Conservation (phyloP, 2,888 invertebrate species). For the Tipula lateralis region DNA sequence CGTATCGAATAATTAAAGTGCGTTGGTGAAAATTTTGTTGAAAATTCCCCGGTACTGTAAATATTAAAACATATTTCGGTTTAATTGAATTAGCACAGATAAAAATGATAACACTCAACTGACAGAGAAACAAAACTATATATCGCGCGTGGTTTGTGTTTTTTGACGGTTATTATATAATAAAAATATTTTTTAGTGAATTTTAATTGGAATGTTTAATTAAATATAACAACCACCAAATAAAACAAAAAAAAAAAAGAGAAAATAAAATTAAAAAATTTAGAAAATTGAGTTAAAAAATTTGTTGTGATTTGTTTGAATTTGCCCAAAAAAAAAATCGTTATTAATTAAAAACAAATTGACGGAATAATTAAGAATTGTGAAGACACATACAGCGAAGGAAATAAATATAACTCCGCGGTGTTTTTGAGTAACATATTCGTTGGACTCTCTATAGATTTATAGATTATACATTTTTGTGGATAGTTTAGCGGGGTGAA, state of each 20-base stretch:
- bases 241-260: not conserved
- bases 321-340: not conserved
- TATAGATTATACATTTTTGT: not conserved
- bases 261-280: not conserved
- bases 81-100: not conserved
- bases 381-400: not conserved
- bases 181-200: not conserved
- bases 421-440: not conserved
- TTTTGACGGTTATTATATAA: slow-evolving; percentile 14
- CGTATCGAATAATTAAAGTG: not conserved
- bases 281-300: not conserved
- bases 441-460: too few species aligned
- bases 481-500: slow-evolving; percentile 24
- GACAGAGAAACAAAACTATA: not conserved
- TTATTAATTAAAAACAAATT: not conserved
- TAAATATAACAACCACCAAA: not conserved
- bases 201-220: slow-evolving; percentile 24
- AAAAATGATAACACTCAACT: not conserved
- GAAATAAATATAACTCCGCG: not conserved
- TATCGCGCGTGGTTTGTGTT: not conserved
- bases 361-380: not conserved
- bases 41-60: not conserved
- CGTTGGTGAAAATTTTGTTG: not conserved
- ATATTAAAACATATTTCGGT: not conserved
- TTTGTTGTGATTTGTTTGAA: not conserved